phyloP scores from a whole-genome alignment of 1,140 invertebrate species.

The Meloidogyne chitwoodi region DNA sequence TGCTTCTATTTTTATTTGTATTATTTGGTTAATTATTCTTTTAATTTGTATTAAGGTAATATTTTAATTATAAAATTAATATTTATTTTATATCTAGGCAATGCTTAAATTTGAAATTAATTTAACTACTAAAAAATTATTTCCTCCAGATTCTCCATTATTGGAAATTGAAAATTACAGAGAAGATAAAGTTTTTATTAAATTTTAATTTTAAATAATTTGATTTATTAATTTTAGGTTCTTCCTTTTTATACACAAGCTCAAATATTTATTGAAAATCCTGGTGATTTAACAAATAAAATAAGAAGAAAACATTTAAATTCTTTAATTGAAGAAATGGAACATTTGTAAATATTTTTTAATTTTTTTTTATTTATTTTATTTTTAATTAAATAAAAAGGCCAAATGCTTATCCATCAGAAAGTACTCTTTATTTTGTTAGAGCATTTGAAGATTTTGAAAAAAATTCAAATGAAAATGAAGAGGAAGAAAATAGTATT shows the following conservation, averaged over 20 bases:
- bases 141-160: slow-evolving; percentile 53
- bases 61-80: not conserved
- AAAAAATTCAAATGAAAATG: not conserved
- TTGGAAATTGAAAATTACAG: slow-evolving; percentile 52
- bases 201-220: too few relatives aligned
- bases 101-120: slow-evolving; percentile 56
- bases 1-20: slow-evolving; percentile 22
- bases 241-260: slow-evolving; percentile 55
- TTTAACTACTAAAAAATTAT: slow-evolving; percentile 54
- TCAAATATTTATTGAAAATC: slow-evolving; percentile 56
- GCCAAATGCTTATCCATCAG: slow-evolving; percentile 13
- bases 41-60: slow-evolving; percentile 27
- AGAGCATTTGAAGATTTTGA: slow-evolving; percentile 15
- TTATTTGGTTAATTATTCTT: slow-evolving; percentile 28
- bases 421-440: slow-evolving; percentile 20
- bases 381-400: slow-evolving; percentile 7
- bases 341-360: slow-evolving; percentile 29
- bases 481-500: not conserved
- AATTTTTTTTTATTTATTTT: not conserved
- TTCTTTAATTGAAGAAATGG: slow-evolving; percentile 50
- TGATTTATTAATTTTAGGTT: slow-evolving; percentile 15
- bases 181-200: slow-evolving; percentile 36
- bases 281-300: slow-evolving; percentile 52
- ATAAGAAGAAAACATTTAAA: slow-evolving; percentile 43
- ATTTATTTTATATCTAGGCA: slow-evolving; percentile 17